These are phyloP conservation scores for Stichodactyla helianthus DNA, from an alignment of 64 coral and sea anemone genomes.

Conservation along the genomic window DNA sequence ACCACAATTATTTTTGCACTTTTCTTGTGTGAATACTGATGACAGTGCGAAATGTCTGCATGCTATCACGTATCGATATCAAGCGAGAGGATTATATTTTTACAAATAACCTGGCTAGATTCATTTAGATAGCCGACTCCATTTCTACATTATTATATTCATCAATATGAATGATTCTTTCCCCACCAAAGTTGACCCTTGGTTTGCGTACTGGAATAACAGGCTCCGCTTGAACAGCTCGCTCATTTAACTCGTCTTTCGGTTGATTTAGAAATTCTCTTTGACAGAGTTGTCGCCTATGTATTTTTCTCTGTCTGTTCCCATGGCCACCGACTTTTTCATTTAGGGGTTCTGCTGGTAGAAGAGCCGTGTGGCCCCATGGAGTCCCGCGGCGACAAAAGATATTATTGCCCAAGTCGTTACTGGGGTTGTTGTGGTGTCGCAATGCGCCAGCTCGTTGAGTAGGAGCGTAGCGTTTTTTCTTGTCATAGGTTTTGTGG, in stretches of 20 bases:
- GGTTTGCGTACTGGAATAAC: constrained; percentile 18
- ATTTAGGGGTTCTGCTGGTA: not conserved
- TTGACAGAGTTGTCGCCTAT: not conserved
- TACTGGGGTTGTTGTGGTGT: not conserved
- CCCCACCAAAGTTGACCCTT: constrained; percentile 51
- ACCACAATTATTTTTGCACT: too few species aligned
- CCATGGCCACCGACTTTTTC: not conserved
- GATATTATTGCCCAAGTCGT: not conserved
- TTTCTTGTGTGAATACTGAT: too few species aligned
- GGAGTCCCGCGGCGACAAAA: not conserved
- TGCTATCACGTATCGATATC: not conserved
- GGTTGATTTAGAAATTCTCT: not conserved
- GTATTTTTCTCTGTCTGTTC: not conserved
- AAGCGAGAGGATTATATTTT: not conserved
- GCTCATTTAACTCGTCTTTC: not conserved
- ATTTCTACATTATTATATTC: constrained; percentile 10
- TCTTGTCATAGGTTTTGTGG: not conserved
- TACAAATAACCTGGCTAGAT: not conserved
- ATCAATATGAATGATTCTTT: constrained; percentile 45
- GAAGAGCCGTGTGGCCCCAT: not conserved
- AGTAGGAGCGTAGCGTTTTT: not conserved
- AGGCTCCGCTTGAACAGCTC: not conserved
- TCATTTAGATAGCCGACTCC: not conserved
- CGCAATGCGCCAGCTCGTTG: not conserved
- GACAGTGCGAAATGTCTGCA: not conserved